Evolutionary conservation across 2,113 vertebrate species (phyloP).

Genomic region (Oceanites oceanicus): DNA sequence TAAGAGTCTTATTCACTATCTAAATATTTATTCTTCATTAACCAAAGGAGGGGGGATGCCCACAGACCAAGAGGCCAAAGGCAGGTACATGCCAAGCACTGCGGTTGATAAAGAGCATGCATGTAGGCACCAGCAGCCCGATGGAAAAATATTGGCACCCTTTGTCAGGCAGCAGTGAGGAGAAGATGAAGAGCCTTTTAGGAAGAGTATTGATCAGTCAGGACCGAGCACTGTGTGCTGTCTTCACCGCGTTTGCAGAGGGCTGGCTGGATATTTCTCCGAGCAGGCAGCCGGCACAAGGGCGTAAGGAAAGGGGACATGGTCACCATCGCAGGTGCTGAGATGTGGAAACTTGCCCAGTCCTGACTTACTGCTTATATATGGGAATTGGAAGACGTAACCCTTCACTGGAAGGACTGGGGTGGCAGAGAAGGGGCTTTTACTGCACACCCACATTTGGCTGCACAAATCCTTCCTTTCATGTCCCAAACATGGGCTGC

Average conservation of each 20-base stretch:
- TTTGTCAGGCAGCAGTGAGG: neutral
- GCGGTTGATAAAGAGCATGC: accelerated
- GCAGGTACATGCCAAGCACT: too few species aligned
- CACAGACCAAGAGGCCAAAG: neutral
- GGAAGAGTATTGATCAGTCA: neutral
- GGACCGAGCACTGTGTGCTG: neutral
- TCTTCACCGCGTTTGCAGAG: neutral
- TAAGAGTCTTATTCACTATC: neutral
- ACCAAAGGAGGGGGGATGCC: neutral
- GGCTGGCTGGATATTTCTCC: neutral
- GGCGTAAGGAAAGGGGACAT: accelerated
- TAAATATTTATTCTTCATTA: neutral
- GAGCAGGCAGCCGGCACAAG: too few species aligned
- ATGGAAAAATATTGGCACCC: neutral
- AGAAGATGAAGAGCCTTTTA: neutral
- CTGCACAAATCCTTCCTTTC: neutral
- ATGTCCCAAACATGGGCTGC: accelerated
- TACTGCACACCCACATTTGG: neutral
- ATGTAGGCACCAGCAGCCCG: accelerated
- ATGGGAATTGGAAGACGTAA: neutral
- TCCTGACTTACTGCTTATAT: neutral
- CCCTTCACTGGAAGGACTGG: neutral
- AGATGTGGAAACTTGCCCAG: neutral
- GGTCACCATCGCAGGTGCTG: accelerated
- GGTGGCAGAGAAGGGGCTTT: too few species aligned